Conservation (phyloP, 2,113 vertebrate species). For the Chrysemys picta region DNA sequence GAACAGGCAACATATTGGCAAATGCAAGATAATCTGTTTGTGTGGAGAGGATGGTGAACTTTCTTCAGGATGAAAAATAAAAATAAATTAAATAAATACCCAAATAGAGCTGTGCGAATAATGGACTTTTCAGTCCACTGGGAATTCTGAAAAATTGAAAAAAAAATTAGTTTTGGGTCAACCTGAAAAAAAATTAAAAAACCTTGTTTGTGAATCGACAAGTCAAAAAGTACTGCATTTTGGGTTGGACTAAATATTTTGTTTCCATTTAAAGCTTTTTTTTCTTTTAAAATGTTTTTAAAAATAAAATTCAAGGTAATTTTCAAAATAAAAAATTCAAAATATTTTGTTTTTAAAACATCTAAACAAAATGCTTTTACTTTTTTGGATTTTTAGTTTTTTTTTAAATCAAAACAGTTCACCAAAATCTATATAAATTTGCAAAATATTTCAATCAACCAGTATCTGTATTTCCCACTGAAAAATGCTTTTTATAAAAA, state of each 20-base stretch:
- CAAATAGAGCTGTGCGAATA: neutral
- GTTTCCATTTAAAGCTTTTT: neutral
- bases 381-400: neutral
- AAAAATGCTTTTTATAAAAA: neutral
- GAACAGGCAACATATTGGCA: conserved; percentile 31
- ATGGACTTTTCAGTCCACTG: neutral
- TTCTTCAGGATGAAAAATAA: neutral
- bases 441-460: neutral
- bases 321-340: neutral
- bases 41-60: neutral
- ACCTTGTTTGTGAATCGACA: too few species aligned
- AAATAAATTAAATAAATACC: neutral
- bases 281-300: neutral
- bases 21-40: neutral
- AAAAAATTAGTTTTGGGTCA: neutral
- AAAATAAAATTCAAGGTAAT: neutral
- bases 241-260: neutral
- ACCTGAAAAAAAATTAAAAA: too few species aligned
- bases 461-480: neutral
- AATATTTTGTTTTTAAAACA: neutral
- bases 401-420: neutral
- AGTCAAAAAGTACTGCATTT: neutral
- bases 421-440: neutral
- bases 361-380: neutral
- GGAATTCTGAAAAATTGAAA: neutral